Base-by-base conservation (phyloP, 2,113 vertebrate genomes). In the Halcyon malimbica region DNA sequence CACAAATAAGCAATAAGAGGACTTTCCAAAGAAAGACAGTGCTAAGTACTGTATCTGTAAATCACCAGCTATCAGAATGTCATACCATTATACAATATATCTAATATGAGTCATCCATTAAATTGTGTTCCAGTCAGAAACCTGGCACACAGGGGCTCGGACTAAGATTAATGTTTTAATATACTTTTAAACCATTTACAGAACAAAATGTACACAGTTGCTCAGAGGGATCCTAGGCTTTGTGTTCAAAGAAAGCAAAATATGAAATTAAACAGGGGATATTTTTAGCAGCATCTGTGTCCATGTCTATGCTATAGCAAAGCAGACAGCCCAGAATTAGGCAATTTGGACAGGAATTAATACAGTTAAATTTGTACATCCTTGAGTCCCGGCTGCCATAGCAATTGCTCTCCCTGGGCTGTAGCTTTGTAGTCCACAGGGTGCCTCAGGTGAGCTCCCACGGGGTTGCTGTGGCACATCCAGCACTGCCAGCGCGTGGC, bases 81-180 rank as follows among this genome's bases (percentile, higher is more conserved):
- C 67, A 82, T 60, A 87, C 18, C 41, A 37, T 81, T 79, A 59
- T 31, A 87, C 29, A 69, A 76, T 86, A 28, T 53, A 95, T 93
- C 50, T 89, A 20, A 75, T 69, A 17, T 92, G 88, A 96, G 48
- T 93, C 83, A 96, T 68, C 69, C 39, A 82, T 82, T 92, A 97
- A 84, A 89, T 6, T 15, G 31, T 73, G 70, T 83, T 96, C 78
- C 88, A 91, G 85, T 93, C 80, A 97, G 73, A 94, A 97, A 95
- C 28, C 74, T 89, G 94, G 86, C 87, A 79, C 56, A 56, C 31
- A n/a, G 63, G 31, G 28, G 16, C 29, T 76, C 5, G 3, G 71
- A 48, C n/a, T 50, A 81, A 92, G 94, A 95, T 76, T 56, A 76
- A 91, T 87, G 28, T 63, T 96, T 92, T 92, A 84, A 94, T 95